Evolutionary conservation across 1,140 invertebrate genomes (phyloP).

Genomic region (Latrodectus geometricus): DNA sequence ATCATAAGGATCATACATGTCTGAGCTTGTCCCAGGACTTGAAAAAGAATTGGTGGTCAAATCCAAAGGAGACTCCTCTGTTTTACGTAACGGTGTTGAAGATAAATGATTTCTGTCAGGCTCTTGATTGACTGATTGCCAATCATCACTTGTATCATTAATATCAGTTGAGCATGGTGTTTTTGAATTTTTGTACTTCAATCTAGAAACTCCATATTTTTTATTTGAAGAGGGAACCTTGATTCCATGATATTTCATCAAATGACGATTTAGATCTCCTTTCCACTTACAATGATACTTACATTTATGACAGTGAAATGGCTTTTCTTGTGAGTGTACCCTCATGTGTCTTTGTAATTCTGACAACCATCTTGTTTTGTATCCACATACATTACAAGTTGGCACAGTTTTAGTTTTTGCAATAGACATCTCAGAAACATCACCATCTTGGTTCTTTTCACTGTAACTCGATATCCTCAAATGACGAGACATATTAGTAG

Average conservation of each 20-base stretch:
- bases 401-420: slow-evolving; percentile 38
- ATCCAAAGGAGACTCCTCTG: slow-evolving; percentile 54
- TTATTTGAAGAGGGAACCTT: slow-evolving; percentile 34
- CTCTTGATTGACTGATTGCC: slow-evolving; percentile 13
- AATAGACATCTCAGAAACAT: neutral
- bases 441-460: neutral
- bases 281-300: slow-evolving; percentile 72
- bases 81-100: neutral
- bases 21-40: neutral
- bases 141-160: slow-evolving; percentile 9
- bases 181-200: slow-evolving; percentile 11
- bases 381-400: slow-evolving; percentile 79
- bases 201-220: neutral
- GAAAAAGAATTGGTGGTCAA: slow-evolving; percentile 42
- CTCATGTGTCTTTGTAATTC: slow-evolving; percentile 82
- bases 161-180: neutral
- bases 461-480: slow-evolving; percentile 18
- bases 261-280: slow-evolving; percentile 70
- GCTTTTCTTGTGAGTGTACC: slow-evolving; percentile 73
- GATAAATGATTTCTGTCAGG: slow-evolving; percentile 11
- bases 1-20: slow-evolving; percentile 33
- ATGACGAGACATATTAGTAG: slow-evolving; percentile 16
- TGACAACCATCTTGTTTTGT: slow-evolving; percentile 85
- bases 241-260: slow-evolving; percentile 69
- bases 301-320: slow-evolving; percentile 69